These are phyloP conservation scores for Oostethus manadensis DNA, from an alignment of 2,113 vertebrate genomes.

Conservation along the genomic window DNA sequence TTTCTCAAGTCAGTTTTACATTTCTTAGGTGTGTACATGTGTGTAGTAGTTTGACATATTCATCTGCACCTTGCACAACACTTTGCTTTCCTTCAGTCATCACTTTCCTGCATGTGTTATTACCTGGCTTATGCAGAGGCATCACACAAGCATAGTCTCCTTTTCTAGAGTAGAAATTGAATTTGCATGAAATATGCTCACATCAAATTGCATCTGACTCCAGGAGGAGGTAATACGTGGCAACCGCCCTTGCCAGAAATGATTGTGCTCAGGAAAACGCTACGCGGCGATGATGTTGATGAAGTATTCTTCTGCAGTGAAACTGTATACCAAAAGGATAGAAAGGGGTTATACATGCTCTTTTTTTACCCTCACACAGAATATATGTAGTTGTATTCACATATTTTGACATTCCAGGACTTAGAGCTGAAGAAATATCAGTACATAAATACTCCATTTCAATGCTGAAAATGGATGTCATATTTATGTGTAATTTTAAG, in stretches of 20 bases:
- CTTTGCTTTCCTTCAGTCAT: slow-evolving; percentile 67
- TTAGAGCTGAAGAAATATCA: slow-evolving; percentile 23
- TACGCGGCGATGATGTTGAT: slow-evolving; percentile 67
- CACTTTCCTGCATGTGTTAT: slow-evolving; percentile 66
- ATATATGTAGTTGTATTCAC: slow-evolving; percentile 27
- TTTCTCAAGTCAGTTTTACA: slow-evolving; percentile 49
- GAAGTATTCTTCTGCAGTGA: slow-evolving; percentile 67
- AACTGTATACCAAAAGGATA: slow-evolving; percentile 62
- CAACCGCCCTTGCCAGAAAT: slow-evolving; percentile 66
- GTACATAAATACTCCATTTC: slow-evolving; percentile 30
- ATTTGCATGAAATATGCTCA: slow-evolving; percentile 79
- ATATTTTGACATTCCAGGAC: slow-evolving; percentile 16
- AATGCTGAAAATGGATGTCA: slow-evolving; percentile 31
- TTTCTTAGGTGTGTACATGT: slow-evolving; percentile 49
- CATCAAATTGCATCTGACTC: slow-evolving; percentile 74
- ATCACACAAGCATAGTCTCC: slow-evolving; percentile 51
- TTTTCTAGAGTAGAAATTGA: slow-evolving; percentile 74
- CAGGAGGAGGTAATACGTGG: slow-evolving; percentile 69
- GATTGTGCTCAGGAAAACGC: slow-evolving; percentile 65
- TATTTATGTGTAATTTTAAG: background rate
- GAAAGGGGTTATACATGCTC: slow-evolving; percentile 45
- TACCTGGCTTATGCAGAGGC: slow-evolving; percentile 63
- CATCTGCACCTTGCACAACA: slow-evolving; percentile 54
- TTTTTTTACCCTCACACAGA: slow-evolving; percentile 24
- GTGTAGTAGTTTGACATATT: slow-evolving; percentile 61